These are phyloP conservation scores for Rhombomys opimus DNA, from an alignment of 2,113 vertebrate species.

Conservation along the genomic window DNA sequence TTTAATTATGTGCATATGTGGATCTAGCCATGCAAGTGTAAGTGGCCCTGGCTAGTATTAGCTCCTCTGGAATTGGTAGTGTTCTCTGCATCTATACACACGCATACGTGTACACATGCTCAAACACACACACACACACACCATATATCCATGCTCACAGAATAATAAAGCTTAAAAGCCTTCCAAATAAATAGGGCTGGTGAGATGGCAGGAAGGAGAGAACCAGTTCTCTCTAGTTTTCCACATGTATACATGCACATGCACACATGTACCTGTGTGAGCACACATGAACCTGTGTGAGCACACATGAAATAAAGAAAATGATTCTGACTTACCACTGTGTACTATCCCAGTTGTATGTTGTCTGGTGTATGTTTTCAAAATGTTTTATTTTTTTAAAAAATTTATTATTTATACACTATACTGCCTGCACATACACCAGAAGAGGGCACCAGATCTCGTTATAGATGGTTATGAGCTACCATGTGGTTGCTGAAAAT, in stretches of 20 bases:
- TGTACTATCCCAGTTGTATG: background rate
- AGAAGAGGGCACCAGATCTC: no score
- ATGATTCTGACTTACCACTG: background rate
- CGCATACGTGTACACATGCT: background rate
- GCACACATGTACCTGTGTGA: background rate
- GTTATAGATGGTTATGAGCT: no score
- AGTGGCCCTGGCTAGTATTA: no score
- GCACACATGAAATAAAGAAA: background rate
- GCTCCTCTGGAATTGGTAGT: no score
- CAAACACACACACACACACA: background rate
- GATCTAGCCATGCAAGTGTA: no score
- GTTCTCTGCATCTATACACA: background rate
- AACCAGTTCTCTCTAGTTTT: background rate
- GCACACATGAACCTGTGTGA: background rate
- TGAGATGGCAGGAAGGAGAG: background rate
- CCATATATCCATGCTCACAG: background rate
- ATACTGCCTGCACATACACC: no score
- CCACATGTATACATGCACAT: background rate
- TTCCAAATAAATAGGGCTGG: background rate
- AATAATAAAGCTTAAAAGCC: background rate
- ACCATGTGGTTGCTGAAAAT: no score
- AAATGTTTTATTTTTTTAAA: background rate
- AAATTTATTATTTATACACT: no score
- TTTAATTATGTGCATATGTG: no score
- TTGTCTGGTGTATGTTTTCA: background rate